phyloP scores from a whole-genome alignment of 2,888 invertebrate genomes.

The Eurytoma californica region DNA sequence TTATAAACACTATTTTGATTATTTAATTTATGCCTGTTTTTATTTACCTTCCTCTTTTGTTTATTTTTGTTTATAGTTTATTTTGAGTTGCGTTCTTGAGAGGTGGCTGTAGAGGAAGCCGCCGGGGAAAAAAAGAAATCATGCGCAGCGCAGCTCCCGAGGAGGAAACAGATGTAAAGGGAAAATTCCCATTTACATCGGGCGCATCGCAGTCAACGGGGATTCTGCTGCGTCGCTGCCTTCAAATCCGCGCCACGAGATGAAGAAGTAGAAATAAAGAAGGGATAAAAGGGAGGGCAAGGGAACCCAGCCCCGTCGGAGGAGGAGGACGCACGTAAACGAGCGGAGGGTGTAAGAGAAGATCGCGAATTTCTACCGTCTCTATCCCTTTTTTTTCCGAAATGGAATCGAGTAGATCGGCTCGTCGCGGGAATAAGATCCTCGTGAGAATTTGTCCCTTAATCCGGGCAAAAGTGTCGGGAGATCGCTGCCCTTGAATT shows the following conservation, averaged over 20 bases:
- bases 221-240: constrained; percentile 58
- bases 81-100: constrained; percentile 45
- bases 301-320: not conserved
- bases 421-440: constrained; percentile 62
- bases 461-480: constrained; percentile 61
- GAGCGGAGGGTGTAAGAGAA: constrained; percentile 20
- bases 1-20: not conserved
- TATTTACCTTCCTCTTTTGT: constrained; percentile 22
- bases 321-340: constrained; percentile 37
- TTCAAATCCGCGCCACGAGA: constrained; percentile 54
- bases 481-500: constrained; percentile 43
- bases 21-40: not conserved
- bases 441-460: constrained; percentile 68
- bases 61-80: constrained; percentile 49
- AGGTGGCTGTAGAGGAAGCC: constrained; percentile 15
- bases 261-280: constrained; percentile 41
- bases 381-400: constrained; percentile 32
- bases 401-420: constrained; percentile 59
- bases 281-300: constrained; percentile 19
- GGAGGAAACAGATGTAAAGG: constrained; percentile 70
- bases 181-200: constrained; percentile 64
- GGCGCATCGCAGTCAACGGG: constrained; percentile 53
- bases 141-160: constrained; percentile 54
- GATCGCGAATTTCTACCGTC: constrained; percentile 38
- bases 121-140: constrained; percentile 38